Conservation (phyloP, 2,888 invertebrate species). For the Autographa gamma region DNA sequence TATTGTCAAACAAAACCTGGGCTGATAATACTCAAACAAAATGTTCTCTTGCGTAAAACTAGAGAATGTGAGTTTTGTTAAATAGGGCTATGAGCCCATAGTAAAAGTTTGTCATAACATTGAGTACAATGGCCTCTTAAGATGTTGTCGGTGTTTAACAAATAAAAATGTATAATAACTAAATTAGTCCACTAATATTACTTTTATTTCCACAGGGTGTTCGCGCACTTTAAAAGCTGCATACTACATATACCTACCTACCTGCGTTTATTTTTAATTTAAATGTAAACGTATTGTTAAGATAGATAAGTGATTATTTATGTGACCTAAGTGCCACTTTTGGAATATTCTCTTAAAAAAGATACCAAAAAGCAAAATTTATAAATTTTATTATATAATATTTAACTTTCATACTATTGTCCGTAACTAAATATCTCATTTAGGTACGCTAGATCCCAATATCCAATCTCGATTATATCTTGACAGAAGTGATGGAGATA, state of each 20-base stretch:
- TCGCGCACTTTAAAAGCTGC: conserved; percentile 75
- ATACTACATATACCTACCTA: conserved; percentile 50
- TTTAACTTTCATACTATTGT: conserved; percentile 29
- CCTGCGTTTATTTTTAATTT: conserved; percentile 52
- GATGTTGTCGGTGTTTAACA: no score
- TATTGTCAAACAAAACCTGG: no score
- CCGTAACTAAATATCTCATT: conserved; percentile 6
- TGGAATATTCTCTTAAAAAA: conserved; percentile 59
- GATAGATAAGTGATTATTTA: conserved; percentile 58
- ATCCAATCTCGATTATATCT: background rate
- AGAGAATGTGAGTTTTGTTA: no score
- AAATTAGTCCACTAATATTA: conserved; percentile 17
- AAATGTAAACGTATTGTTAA: conserved; percentile 52
- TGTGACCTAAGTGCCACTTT: conserved; percentile 72
- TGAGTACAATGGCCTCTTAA: no score
- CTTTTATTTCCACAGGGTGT: conserved; percentile 75
- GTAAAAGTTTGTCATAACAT: no score
- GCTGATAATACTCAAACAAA: no score
- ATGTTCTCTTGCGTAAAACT: no score
- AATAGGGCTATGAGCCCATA: no score
- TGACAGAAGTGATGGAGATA: background rate
- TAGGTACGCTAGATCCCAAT: conserved; percentile 7
- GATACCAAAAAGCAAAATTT: conserved; percentile 52
- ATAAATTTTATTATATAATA: conserved; percentile 26
- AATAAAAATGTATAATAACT: background rate